Evolutionary conservation across 1,140 invertebrate genomes (phyloP).

Genomic region (Drosophila subpulchrella): DNA sequence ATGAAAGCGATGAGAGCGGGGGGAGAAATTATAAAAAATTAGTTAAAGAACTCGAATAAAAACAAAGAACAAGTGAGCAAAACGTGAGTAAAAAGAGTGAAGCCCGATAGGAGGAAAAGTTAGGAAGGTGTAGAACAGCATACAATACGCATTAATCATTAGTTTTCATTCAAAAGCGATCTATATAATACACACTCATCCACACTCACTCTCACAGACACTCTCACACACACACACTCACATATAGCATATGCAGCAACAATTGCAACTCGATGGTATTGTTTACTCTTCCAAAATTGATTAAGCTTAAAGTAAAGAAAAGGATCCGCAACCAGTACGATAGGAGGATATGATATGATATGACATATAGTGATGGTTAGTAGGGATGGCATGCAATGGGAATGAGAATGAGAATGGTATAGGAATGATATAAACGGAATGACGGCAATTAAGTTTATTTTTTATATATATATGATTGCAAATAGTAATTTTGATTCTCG

Average conservation of each 20-base stretch:
- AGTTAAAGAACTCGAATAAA: slow-evolving; percentile 81
- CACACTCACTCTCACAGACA: slow-evolving; percentile 29
- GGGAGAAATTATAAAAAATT: slow-evolving; percentile 72
- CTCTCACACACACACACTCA: slow-evolving; percentile 42
- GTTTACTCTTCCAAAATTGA: slow-evolving; percentile 83
- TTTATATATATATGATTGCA: slow-evolving; percentile 83
- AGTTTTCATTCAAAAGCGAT: slow-evolving; percentile 76
- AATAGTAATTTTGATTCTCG: slow-evolving; percentile 83
- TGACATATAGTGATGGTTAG: slow-evolving; percentile 44
- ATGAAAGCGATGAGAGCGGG: slow-evolving; percentile 42
- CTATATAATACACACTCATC: slow-evolving; percentile 62
- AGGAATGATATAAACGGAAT: slow-evolving; percentile 39
- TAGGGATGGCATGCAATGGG: slow-evolving; percentile 42
- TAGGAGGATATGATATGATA: slow-evolving; percentile 50
- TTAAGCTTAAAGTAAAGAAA: slow-evolving; percentile 78
- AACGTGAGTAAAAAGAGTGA: slow-evolving; percentile 45
- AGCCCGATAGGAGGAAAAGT: slow-evolving; percentile 30
- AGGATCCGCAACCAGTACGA: slow-evolving; percentile 46
- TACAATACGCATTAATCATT: slow-evolving; percentile 75
- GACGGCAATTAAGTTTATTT: slow-evolving; percentile 83
- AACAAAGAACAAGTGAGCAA: slow-evolving; percentile 63
- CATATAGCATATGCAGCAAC: slow-evolving; percentile 75
- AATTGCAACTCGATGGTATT: slow-evolving; percentile 82
- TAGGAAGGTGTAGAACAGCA: slow-evolving; percentile 67
- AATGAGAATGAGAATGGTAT: slow-evolving; percentile 28